Percentiles rank a stretch among this genome's conserved stretches.
These are phyloP conservation scores for Neogale vison DNA, from an alignment of 2,113 vertebrate species.

Conservation along the genomic window DNA sequence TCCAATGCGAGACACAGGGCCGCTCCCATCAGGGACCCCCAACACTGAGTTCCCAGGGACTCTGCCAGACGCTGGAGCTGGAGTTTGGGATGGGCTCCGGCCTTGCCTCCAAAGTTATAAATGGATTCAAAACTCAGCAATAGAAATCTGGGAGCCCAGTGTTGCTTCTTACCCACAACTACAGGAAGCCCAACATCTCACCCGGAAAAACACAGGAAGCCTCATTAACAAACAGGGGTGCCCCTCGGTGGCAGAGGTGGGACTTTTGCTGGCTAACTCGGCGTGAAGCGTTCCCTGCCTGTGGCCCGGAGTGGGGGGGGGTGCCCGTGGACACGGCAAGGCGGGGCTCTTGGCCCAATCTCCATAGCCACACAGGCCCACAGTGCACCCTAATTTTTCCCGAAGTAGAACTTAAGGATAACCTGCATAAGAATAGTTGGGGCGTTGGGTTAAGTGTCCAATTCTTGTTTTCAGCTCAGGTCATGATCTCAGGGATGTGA, in stretches of 20 bases:
- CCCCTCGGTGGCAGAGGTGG: not conserved
- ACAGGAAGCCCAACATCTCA: not conserved
- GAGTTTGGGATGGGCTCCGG: not conserved
- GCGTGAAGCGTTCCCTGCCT: fast-evolving
- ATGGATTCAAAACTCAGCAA: not conserved
- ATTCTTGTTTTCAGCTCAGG: not conserved
- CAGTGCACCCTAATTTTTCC: not conserved
- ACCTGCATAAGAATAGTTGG: not conserved
- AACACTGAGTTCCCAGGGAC: not conserved
- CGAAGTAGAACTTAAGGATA: not conserved
- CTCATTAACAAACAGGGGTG: not conserved
- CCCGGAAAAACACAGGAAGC: not conserved
- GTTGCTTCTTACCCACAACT: not conserved
- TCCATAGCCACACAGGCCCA: not conserved
- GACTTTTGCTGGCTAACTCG: not conserved
- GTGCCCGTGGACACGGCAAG: not conserved
- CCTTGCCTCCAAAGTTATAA: not conserved
- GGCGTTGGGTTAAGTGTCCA: not conserved
- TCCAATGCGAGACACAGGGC: not conserved
- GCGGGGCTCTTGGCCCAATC: fast-evolving
- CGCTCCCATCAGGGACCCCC: fast-evolving
- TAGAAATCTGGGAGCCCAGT: not conserved
- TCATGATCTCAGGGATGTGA: not conserved
- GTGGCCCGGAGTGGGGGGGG: not conserved
- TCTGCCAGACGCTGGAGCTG: too few relatives aligned